Conservation (phyloP, 2,888 invertebrate species). For the Clistopyga incitator region DNA sequence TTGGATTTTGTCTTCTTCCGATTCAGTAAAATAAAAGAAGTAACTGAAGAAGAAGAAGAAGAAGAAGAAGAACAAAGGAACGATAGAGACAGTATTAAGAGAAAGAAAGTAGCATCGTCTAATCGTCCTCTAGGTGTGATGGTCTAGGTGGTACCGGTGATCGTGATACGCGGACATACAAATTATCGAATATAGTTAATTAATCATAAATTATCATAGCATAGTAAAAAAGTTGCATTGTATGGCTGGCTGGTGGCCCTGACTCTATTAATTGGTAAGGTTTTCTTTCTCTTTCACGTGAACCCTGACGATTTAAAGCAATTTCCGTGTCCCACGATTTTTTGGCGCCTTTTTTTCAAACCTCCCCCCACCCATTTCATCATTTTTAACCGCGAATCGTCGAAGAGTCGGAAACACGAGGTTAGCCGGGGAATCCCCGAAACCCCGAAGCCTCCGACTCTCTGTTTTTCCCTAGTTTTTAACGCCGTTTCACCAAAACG, state of each 20-base stretch:
- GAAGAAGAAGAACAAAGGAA: conserved; percentile 7
- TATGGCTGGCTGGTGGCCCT: conserved; percentile 73
- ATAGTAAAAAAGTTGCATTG: conserved; percentile 59
- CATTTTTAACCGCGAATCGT: conserved; percentile 22
- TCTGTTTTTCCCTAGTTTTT: conserved; percentile 11
- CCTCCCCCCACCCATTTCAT: neutral
- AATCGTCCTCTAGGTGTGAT: conserved; percentile 64
- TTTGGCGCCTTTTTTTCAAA: neutral
- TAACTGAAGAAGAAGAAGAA: neutral
- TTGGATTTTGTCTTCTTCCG: conserved; percentile 45
- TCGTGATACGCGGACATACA: conserved; percentile 68
- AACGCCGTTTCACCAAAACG: neutral
- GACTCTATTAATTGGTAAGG: conserved; percentile 69
- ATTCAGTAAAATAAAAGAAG: neutral
- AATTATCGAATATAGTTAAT: conserved; percentile 51
- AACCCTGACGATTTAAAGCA: conserved; percentile 16
- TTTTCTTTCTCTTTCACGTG: conserved; percentile 31
- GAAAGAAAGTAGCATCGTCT: conserved; percentile 59
- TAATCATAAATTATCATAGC: conserved; percentile 56
- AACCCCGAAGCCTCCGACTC: conserved; percentile 58
- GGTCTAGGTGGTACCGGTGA: conserved; percentile 68
- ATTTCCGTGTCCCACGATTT: conserved; percentile 27
- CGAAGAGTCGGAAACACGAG: conserved; percentile 55
- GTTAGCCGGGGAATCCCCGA: conserved; percentile 34
- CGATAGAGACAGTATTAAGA: conserved; percentile 33